These are phyloP conservation scores for Heliconius eleuchia DNA, from an alignment of 1,140 invertebrate genomes.

Conservation along the genomic window DNA sequence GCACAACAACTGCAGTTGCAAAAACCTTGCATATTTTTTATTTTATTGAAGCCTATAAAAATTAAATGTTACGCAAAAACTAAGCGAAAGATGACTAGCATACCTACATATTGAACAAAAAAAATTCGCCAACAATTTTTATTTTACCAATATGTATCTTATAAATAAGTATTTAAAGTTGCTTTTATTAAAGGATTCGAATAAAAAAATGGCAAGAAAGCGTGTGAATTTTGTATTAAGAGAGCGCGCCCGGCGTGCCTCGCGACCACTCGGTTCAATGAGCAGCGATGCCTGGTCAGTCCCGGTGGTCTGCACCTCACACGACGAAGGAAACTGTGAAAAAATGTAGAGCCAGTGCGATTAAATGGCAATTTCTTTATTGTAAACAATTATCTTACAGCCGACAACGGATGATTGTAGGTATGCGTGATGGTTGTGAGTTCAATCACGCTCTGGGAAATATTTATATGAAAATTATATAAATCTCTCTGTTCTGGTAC, in stretches of 20 bases:
- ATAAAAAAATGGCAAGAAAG: conserved; percentile 31
- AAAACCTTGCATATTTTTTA: background rate
- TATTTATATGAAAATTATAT: background rate
- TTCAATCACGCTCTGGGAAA: background rate
- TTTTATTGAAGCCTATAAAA: conserved; percentile 41
- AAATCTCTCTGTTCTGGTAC: background rate
- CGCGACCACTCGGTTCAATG: conserved; percentile 58
- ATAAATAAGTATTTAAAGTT: background rate
- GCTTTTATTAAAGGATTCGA: background rate
- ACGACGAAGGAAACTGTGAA: conserved; percentile 47
- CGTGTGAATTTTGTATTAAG: conserved; percentile 45
- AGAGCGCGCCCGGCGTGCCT: conserved; percentile 47
- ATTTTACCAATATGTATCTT: conserved; percentile 1
- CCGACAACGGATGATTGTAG: background rate
- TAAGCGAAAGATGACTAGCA: conserved; percentile 24
- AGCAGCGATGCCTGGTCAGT: conserved; percentile 58
- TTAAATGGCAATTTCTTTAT: conserved; percentile 13
- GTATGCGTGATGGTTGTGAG: background rate
- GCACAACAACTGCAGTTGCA: background rate
- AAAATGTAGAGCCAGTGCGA: conserved; percentile 18
- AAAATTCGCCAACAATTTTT: background rate
- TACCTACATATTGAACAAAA: conserved; percentile 9
- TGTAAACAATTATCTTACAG: background rate
- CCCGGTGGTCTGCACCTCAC: conserved; percentile 61
- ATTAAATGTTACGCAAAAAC: conserved; percentile 50